Conservation (phyloP, 2,113 vertebrate species). For the Bothrops jararaca region DNA sequence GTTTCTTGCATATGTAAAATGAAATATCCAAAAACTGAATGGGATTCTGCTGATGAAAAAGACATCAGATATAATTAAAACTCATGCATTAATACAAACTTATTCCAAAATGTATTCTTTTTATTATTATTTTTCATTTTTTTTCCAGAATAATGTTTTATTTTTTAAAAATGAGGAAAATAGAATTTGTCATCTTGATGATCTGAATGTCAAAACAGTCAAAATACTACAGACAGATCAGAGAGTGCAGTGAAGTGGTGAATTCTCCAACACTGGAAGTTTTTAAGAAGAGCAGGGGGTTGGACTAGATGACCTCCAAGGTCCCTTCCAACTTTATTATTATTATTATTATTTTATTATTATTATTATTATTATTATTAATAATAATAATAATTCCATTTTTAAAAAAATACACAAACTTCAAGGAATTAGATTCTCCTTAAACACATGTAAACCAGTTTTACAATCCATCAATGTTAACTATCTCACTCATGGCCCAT, state of each 20-base stretch:
- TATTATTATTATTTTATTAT: too few species aligned
- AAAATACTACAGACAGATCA: background rate
- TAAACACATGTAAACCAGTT: background rate
- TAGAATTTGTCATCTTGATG: background rate
- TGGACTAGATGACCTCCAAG: too few species aligned
- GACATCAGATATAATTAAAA: slow-evolving; percentile 56
- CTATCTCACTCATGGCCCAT: background rate
- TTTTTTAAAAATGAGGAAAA: background rate
- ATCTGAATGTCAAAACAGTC: background rate
- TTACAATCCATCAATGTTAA: background rate
- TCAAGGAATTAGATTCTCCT: background rate
- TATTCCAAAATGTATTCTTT: background rate
- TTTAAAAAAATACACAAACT: background rate
- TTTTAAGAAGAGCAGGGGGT: too few species aligned
- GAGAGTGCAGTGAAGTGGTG: background rate
- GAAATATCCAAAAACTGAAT: slow-evolving; percentile 54
- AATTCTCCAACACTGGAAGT: too few species aligned
- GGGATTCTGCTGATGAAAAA: slow-evolving; percentile 52
- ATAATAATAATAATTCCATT: background rate
- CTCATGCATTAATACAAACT: slow-evolving; percentile 37
- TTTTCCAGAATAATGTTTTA: background rate
- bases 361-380: too few species aligned
- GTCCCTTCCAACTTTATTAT: too few species aligned
- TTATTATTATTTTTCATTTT: background rate
- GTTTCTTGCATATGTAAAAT: slow-evolving; percentile 48